A percentile compares a stretch with the other conserved stretches of the same genome.
Evolutionary conservation across 1,140 invertebrate species (phyloP).

Genomic region (Lutraria rhynchaena): DNA sequence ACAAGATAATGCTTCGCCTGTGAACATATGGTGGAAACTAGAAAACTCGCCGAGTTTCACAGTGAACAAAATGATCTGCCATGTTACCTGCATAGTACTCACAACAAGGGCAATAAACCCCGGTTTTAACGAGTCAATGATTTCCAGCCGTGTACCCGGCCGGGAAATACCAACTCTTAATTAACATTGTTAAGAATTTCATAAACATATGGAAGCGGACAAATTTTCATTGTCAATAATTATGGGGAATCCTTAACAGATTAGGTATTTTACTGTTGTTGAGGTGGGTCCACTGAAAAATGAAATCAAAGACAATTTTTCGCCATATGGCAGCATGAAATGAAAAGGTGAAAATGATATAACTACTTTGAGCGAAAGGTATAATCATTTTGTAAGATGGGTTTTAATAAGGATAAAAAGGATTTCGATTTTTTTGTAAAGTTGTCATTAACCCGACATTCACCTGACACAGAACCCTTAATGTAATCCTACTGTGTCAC

Average conservation of each 20-base stretch:
- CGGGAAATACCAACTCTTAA: constrained; percentile 32
- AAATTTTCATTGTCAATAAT: neutral
- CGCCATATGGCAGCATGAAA: too few species aligned
- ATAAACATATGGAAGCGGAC: constrained; percentile 35
- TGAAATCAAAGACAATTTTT: too few species aligned
- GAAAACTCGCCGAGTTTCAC: too few species aligned
- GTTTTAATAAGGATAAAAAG: too few species aligned
- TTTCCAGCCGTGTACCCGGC: neutral
- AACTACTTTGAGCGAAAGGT: too few species aligned
- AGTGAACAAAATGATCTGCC: too few species aligned
- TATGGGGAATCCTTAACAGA: neutral
- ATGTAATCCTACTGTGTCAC: too few species aligned
- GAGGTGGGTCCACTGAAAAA: too few species aligned
- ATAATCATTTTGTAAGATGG: neutral
- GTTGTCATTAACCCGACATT: too few species aligned
- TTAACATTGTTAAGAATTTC: constrained; percentile 20
- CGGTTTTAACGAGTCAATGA: constrained; percentile 17
- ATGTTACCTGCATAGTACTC: too few species aligned
- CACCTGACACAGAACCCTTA: too few species aligned
- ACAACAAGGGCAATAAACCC: neutral
- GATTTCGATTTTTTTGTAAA: too few species aligned
- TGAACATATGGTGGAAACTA: constrained; percentile 19
- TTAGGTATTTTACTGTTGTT: neutral
- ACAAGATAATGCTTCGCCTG: constrained; percentile 5
- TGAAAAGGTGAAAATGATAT: constrained; percentile 2